Base-by-base conservation (phyloP, 2,797 vertebrate species). In the Chromobotia macracanthus region DNA sequence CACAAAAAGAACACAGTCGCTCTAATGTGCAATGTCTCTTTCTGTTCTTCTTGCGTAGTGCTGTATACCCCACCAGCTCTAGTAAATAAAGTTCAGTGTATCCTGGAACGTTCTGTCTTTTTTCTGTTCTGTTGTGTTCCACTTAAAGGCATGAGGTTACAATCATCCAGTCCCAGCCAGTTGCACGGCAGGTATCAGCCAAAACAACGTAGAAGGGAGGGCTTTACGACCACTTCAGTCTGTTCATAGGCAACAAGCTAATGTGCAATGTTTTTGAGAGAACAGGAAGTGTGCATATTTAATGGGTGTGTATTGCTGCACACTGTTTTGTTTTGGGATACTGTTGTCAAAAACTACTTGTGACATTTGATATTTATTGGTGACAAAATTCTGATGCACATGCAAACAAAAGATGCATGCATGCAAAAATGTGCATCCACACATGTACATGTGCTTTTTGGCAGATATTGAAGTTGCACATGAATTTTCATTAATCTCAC, bases 21-120 rank as follows among this genome's bases (percentile, higher is more conserved):
- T 38, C 67, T 18, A n/a, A 61, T 18, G 1, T 53, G 11, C 50
- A 61, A 4, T 35, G 41, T 53, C 44, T 69, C 44, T 68, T 35
- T 46, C 9, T 53, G 48, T 75, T 13, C 41, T 61, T 61, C 10
- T 44, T 55, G 11, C 21, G 67, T 44, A 31, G 12, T 31, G 55
- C 53, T 58, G 61, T 48, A 53, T 48, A 23, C 28, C 60, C 75
- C 61, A n/a, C 9, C 15, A 16, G 28, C 46, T 64, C 82, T 79
- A 75, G 81, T 81, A 83, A 84, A 86, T 87, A 87, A 86, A 83
- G 82, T 86, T 79, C 86, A 85, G 77, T 83, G 83, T 82, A 86
- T 82, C 75, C 79, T 73, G 76, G 88, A 87, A 88, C 83, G 71
- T 85, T 84, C 80, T 86, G 85, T 85, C 77, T 86, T 55, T 56